phyloP scores from a whole-genome alignment of 2,888 invertebrate genomes.

The Pimpla rufipes region DNA sequence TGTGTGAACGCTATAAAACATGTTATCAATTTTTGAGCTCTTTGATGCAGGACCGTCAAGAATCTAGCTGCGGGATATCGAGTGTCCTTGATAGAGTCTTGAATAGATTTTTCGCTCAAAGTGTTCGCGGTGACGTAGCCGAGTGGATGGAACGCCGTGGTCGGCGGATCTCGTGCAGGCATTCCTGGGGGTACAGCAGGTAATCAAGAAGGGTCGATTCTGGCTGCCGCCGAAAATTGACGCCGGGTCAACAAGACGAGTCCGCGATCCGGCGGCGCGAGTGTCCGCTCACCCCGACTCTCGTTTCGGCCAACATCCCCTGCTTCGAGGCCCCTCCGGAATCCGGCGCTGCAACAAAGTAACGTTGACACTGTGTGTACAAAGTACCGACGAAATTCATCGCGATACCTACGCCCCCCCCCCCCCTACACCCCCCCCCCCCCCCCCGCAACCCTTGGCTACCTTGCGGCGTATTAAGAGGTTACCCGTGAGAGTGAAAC shows the following conservation, averaged over 20 bases:
- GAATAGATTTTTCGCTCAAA: neutral
- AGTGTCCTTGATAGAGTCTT: neutral
- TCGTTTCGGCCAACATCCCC: slow-evolving; percentile 45
- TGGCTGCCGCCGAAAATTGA: slow-evolving; percentile 31
- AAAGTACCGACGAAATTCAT: slow-evolving; percentile 58
- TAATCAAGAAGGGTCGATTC: slow-evolving; percentile 41
- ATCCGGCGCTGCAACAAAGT: slow-evolving; percentile 69
- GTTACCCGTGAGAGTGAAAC: slow-evolving; percentile 73
- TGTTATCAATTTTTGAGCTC: neutral
- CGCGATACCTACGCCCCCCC: slow-evolving; percentile 55
- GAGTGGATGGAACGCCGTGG: slow-evolving; percentile 16
- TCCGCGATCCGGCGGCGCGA: slow-evolving; percentile 37
- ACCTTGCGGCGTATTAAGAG: slow-evolving; percentile 72
- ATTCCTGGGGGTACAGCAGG: neutral
- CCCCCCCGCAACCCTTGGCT: too few relatives aligned
- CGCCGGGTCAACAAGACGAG: neutral
- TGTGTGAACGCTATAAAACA: too few relatives aligned
- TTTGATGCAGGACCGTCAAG: neutral
- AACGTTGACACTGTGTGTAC: slow-evolving; percentile 45
- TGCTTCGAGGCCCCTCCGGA: slow-evolving; percentile 15
- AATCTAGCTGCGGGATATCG: neutral
- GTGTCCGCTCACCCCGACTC: slow-evolving; percentile 18
- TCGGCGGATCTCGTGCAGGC: slow-evolving; percentile 15
- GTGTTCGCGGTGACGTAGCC: neutral
- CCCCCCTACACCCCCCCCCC: neutral